phyloP scores from a whole-genome alignment of 2,113 vertebrate genomes.

The Pomatorhinus ruficollis region DNA sequence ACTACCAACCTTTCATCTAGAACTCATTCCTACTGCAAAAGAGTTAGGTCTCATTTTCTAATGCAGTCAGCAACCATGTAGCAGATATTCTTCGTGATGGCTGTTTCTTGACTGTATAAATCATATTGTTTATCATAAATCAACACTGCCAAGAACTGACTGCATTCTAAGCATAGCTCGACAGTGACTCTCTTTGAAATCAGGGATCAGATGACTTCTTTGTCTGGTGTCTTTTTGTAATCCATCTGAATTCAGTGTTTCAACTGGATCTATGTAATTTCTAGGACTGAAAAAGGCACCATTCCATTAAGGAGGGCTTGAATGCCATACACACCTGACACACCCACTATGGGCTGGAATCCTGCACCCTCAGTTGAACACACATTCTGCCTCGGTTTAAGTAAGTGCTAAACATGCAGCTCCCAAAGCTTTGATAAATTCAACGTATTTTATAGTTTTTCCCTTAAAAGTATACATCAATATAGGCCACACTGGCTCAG shows the following conservation, averaged over 20 bases:
- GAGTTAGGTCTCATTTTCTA: background rate
- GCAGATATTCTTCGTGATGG: background rate
- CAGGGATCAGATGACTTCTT: background rate
- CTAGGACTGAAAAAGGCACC: background rate
- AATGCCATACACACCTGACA: background rate
- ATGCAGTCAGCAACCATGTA: background rate
- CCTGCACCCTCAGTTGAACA: background rate
- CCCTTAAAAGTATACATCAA: background rate
- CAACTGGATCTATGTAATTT: background rate
- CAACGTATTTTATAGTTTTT: background rate
- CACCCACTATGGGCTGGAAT: background rate
- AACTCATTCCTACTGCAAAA: background rate
- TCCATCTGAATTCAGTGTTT: background rate
- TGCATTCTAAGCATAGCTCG: background rate
- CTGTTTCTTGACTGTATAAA: background rate
- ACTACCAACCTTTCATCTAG: background rate
- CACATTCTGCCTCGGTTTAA: background rate
- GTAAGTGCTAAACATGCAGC: background rate
- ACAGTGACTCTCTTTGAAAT: background rate
- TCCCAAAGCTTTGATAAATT: background rate
- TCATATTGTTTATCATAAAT: background rate
- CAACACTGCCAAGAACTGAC: background rate
- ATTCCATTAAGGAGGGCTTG: background rate
- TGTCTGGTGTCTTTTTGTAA: background rate
- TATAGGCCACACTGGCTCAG: background rate